A percentile compares a stretch with the other conserved stretches of the same genome.
Evolutionary conservation across 2,888 invertebrate genomes (phyloP).

Genomic region (Andricus curvator): DNA sequence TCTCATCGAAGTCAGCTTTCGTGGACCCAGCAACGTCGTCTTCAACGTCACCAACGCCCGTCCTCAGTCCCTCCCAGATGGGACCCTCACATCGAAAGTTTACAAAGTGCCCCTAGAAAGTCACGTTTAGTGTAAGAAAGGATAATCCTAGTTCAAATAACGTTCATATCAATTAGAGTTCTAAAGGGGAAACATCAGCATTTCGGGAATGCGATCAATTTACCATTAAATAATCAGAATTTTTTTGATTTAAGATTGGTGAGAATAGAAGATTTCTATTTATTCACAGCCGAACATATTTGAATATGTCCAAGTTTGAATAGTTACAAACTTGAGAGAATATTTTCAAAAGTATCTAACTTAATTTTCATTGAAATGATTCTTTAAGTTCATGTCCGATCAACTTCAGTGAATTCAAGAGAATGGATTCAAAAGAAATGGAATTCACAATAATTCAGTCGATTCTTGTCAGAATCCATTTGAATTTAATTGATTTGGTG

Average conservation of each 20-base stretch:
- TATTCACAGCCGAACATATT: neutral
- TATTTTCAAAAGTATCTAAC: too few relatives aligned
- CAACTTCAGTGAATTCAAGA: too few relatives aligned
- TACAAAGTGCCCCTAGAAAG: constrained; percentile 82
- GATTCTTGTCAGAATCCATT: too few relatives aligned
- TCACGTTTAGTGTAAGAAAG: constrained; percentile 78
- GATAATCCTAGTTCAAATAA: constrained; percentile 1
- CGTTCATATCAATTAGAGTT: constrained; percentile 1
- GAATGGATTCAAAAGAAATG: too few relatives aligned
- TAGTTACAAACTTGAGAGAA: neutral
- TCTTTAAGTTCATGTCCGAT: too few relatives aligned
- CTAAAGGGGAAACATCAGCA: neutral
- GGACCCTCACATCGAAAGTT: constrained; percentile 77
- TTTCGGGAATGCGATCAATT: neutral
- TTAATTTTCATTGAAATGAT: too few relatives aligned
- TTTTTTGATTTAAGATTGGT: too few relatives aligned
- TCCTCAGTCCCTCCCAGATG: constrained; percentile 80
- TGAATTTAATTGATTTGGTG: too few relatives aligned
- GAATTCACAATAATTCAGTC: too few relatives aligned
- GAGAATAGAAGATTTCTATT: too few relatives aligned
- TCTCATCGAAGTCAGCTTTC: constrained; percentile 80
- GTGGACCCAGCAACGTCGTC: constrained; percentile 80
- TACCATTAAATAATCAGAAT: neutral
- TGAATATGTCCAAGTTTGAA: neutral
- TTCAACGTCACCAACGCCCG: constrained; percentile 79